phyloP scores from a whole-genome alignment of 2,797 vertebrate species.

The Xerus rutilus region DNA sequence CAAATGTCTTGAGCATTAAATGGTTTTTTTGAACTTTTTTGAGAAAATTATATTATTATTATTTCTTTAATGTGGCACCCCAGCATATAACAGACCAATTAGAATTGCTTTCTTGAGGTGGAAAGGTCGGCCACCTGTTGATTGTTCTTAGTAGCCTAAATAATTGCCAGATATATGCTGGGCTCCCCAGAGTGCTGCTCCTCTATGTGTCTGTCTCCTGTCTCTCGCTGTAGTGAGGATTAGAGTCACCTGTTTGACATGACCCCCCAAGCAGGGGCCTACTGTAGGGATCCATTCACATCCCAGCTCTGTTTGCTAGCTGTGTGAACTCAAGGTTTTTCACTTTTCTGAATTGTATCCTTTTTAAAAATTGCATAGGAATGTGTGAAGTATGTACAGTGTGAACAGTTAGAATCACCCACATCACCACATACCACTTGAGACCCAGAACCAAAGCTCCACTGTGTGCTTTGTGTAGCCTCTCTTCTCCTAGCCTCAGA shows the following conservation, averaged over 20 bases:
- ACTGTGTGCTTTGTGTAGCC: neutral
- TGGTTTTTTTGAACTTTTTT: slow-evolving; percentile 12
- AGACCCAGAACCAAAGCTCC: neutral
- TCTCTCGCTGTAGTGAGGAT: neutral
- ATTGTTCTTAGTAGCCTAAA: neutral
- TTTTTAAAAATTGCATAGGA: neutral
- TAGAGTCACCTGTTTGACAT: neutral
- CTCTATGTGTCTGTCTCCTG: neutral
- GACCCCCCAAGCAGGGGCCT: neutral
- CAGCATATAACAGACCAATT: neutral
- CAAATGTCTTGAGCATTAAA: slow-evolving; percentile 14
- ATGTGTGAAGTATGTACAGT: neutral
- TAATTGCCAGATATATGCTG: neutral
- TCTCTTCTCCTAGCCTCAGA: neutral
- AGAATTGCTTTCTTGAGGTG: neutral
- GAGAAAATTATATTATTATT: neutral
- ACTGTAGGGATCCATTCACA: neutral
- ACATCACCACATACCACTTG: neutral
- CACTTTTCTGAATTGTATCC: neutral
- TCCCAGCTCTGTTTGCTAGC: neutral
- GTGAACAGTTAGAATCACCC: neutral
- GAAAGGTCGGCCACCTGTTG: neutral
- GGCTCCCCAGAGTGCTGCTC: neutral
- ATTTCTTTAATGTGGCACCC: neutral
- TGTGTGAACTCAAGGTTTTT: neutral